phyloP scores from a whole-genome alignment of 64 coral and sea anemone species.

The Porites australiensis region DNA sequence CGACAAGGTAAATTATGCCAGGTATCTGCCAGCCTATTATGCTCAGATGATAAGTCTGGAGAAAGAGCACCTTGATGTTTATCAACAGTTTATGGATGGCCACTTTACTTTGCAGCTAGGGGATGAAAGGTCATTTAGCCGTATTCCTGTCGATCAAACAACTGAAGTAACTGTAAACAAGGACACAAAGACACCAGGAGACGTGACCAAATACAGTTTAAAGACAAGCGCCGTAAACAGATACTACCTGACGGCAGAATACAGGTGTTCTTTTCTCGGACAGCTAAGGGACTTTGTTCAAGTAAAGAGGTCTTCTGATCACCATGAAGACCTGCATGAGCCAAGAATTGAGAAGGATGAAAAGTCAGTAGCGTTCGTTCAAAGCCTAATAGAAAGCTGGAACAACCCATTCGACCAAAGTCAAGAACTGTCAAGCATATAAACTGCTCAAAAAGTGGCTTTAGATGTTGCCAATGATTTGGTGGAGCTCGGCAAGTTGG shows the following conservation, averaged over 20 bases:
- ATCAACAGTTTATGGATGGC: background rate
- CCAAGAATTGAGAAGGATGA: slow-evolving; percentile 53
- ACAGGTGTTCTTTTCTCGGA: slow-evolving; percentile 27
- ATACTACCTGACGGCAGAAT: slow-evolving; percentile 42
- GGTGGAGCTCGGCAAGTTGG: slow-evolving; percentile 33
- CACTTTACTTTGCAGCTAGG: background rate
- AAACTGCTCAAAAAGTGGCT: slow-evolving; percentile 33
- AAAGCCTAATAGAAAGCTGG: slow-evolving; percentile 63
- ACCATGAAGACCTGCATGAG: slow-evolving; percentile 33
- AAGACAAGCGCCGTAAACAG: slow-evolving; percentile 36
- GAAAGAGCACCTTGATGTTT: slow-evolving; percentile 37
- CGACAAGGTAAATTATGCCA: slow-evolving; percentile 49
- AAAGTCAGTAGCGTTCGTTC: slow-evolving; percentile 50
- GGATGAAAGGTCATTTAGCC: slow-evolving; percentile 18
- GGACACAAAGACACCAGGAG: slow-evolving; percentile 55
- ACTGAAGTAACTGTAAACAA: slow-evolving; percentile 55
- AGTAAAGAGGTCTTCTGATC: no score
- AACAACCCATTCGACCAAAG: slow-evolving; percentile 50
- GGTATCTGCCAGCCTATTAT: slow-evolving; percentile 19
- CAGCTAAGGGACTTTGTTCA: slow-evolving; percentile 38
- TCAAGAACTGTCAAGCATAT: slow-evolving; percentile 19
- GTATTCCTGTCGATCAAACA: slow-evolving; percentile 41
- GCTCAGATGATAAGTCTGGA: slow-evolving; percentile 35
- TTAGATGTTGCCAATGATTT: slow-evolving; percentile 25
- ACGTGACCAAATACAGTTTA: slow-evolving; percentile 45